phyloP scores from a whole-genome alignment of 2,797 vertebrate genomes.

The Brachyrhaphis roseni region DNA sequence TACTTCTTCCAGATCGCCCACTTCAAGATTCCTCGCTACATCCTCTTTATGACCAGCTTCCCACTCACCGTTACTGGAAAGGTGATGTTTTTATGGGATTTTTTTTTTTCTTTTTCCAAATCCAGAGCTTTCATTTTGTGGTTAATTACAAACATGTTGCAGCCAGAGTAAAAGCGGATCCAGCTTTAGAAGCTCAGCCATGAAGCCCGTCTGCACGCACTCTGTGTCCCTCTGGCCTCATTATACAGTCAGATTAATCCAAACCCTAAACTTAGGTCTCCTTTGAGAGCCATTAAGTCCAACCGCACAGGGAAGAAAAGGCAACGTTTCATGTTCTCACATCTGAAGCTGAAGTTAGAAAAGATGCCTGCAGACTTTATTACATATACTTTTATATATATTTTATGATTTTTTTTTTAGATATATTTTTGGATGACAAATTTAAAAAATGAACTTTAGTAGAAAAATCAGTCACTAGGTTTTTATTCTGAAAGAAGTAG shows the following conservation, averaged over 20 bases:
- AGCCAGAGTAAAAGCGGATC: constrained; percentile 19
- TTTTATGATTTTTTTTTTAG: not conserved
- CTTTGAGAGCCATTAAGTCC: not conserved
- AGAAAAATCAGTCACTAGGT: not conserved
- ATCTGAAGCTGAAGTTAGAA: not conserved
- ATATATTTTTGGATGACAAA: not conserved
- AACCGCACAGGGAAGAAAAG: fast-evolving
- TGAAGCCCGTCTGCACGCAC: constrained; percentile 69
- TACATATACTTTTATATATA: too few relatives aligned
- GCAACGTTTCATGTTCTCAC: not conserved
- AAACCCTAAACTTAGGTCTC: constrained; percentile 1
- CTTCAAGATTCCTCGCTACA: constrained; percentile 91
- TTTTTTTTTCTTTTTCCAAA: not conserved
- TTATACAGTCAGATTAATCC: constrained; percentile 38
- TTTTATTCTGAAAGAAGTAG: not conserved
- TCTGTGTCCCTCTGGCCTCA: not conserved
- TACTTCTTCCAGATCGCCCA: constrained; percentile 86
- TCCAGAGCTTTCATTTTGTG: not conserved
- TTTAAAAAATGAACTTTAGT: not conserved
- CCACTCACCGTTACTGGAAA: constrained; percentile 91
- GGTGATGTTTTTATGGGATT: constrained; percentile 68
- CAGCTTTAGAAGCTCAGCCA: constrained; percentile 36
- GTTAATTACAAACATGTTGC: not conserved
- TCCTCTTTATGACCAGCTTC: constrained; percentile 85
- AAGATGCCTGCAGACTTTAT: not conserved